phyloP scores from a whole-genome alignment of 2,888 invertebrate species.

The Trilocha varians region DNA sequence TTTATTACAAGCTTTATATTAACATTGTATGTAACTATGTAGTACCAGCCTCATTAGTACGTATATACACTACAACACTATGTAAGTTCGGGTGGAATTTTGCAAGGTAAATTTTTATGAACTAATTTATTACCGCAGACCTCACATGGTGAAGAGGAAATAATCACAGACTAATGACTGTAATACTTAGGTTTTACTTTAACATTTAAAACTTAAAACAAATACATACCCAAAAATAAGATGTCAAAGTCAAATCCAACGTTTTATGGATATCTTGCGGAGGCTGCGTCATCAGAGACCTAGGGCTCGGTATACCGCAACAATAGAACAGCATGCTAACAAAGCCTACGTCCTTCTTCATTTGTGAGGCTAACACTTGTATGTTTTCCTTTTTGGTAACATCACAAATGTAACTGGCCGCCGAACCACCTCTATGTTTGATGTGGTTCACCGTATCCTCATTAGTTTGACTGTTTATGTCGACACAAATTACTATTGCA shows the following conservation, averaged over 20 bases:
- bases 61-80: too few relatives aligned
- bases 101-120: too few relatives aligned
- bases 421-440: slow-evolving; percentile 56
- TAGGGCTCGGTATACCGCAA: slow-evolving; percentile 76
- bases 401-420: slow-evolving; percentile 69
- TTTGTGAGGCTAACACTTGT: slow-evolving; percentile 43
- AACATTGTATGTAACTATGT: too few relatives aligned
- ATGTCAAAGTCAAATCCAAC: slow-evolving; percentile 73
- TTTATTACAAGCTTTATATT: too few relatives aligned
- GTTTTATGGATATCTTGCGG: slow-evolving; percentile 68
- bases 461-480: slow-evolving; percentile 72
- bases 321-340: slow-evolving; percentile 77
- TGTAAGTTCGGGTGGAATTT: too few relatives aligned
- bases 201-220: too few relatives aligned
- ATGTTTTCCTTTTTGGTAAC: slow-evolving; percentile 71
- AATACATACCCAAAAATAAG: slow-evolving; percentile 75
- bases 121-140: too few relatives aligned
- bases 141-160: too few relatives aligned
- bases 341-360: slow-evolving; percentile 68
- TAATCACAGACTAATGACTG: too few relatives aligned
- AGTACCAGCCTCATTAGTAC: too few relatives aligned
- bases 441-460: slow-evolving; percentile 60
- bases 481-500: slow-evolving; percentile 77
- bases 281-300: slow-evolving; percentile 62
- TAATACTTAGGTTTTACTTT: too few relatives aligned